Percentiles rank a stretch among this genome's conserved stretches.
phyloP scores from a whole-genome alignment of 2,113 vertebrate species.

The Burhinus bistriatus region DNA sequence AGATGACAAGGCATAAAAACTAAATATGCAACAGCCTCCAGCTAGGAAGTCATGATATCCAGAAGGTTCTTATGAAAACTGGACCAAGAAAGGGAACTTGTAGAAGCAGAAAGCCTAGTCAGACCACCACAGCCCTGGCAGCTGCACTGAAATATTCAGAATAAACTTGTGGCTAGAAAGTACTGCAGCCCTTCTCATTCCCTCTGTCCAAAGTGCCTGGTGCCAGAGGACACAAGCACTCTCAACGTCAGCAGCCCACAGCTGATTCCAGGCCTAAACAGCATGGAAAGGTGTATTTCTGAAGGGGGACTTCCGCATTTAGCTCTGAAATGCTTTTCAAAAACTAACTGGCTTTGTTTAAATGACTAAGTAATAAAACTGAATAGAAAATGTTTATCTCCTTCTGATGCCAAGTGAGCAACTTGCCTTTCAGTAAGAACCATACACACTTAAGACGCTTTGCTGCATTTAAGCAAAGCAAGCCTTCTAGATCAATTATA shows the following conservation, averaged over 20 bases:
- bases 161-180: background rate
- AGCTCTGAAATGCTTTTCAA: background rate
- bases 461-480: background rate
- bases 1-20: background rate
- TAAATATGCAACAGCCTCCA: background rate
- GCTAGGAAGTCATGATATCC: background rate
- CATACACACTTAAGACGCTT: fast-evolving
- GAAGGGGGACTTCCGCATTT: background rate
- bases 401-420: background rate
- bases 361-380: background rate
- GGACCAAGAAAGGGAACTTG: background rate
- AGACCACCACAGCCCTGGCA: background rate
- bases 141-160: background rate
- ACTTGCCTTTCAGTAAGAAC: background rate
- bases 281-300: background rate
- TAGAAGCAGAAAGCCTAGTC: background rate
- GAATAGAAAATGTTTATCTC: background rate
- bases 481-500: background rate
- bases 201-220: background rate
- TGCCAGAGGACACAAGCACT: background rate
- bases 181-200: background rate
- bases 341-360: background rate
- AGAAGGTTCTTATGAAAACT: background rate
- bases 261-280: background rate
- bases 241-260: background rate